Conservation (phyloP, 2,797 vertebrate species). For the Amazona finschi region DNA sequence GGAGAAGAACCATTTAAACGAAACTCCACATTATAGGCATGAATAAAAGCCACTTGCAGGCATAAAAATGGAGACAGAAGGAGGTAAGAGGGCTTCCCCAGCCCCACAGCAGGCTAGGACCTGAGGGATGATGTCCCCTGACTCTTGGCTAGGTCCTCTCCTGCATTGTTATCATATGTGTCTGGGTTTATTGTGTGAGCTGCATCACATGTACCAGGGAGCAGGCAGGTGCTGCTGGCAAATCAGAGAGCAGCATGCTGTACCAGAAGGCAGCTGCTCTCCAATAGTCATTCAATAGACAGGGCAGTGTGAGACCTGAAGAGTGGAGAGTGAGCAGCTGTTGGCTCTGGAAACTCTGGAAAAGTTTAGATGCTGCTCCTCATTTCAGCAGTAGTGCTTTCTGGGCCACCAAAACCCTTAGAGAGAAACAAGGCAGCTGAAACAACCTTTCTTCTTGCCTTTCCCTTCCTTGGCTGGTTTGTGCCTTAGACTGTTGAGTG, state of each 20-base stretch:
- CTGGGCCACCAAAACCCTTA: not conserved
- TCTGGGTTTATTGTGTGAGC: not conserved
- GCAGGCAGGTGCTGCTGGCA: not conserved
- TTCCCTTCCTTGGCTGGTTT: not conserved
- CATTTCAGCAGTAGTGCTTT: not conserved
- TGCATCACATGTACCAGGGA: fast-evolving
- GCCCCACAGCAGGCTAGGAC: not conserved
- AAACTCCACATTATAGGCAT: not conserved
- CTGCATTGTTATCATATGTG: not conserved
- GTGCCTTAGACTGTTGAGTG: fast-evolving
- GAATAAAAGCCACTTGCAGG: not conserved
- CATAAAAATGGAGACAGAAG: not conserved
- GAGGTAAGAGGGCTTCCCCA: not conserved
- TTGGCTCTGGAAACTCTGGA: not conserved
- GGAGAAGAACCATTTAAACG: not conserved
- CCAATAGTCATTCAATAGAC: not conserved
- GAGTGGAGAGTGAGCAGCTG: not conserved
- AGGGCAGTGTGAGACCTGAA: not conserved
- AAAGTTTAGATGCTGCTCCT: not conserved
- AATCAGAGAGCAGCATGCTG: fast-evolving
- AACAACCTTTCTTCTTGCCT: not conserved
- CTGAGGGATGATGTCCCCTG: not conserved
- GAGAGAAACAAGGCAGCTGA: not conserved
- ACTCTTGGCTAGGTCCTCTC: not conserved
- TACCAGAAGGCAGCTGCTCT: not conserved